Evolutionary conservation across 2,113 vertebrate species (phyloP).

Genomic region (Gasterosteus nipponicus): DNA sequence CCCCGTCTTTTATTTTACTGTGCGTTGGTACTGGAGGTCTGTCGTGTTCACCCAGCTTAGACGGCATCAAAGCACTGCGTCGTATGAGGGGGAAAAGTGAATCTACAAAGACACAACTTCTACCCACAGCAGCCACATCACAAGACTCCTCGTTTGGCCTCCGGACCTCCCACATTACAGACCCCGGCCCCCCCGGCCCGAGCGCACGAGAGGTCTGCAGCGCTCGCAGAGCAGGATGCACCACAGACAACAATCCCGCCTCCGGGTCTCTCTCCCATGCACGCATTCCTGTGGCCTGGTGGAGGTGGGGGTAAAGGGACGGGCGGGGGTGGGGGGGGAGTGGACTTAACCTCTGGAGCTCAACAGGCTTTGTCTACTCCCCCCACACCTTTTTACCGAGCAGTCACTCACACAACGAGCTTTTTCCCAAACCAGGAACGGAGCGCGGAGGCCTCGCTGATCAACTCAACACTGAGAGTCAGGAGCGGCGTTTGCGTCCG

Average conservation of each 20-base stretch:
- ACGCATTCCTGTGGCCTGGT: slow-evolving; percentile 77
- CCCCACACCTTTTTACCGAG: slow-evolving; percentile 39
- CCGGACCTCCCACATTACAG: slow-evolving; percentile 66
- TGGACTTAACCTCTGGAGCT: slow-evolving; percentile 71
- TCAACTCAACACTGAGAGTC: slow-evolving; percentile 40
- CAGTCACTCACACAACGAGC: slow-evolving; percentile 49
- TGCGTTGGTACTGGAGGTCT: slow-evolving; percentile 1
- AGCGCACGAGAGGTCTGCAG: slow-evolving; percentile 25
- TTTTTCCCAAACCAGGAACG: slow-evolving; percentile 39
- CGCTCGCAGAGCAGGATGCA: slow-evolving; percentile 77
- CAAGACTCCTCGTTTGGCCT: slow-evolving; percentile 43
- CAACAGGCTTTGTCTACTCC: slow-evolving; percentile 69
- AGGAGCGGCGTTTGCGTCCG: slow-evolving; percentile 43
- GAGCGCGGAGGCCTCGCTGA: slow-evolving; percentile 40
- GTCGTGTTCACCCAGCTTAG: neutral
- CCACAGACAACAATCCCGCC: slow-evolving; percentile 78
- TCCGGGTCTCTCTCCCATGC: slow-evolving; percentile 57
- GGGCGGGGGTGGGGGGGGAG: neutral
- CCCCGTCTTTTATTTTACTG: neutral
- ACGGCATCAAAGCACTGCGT: slow-evolving; percentile 10
- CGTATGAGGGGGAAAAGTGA: slow-evolving; percentile 10
- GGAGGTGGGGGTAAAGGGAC: slow-evolving; percentile 5
- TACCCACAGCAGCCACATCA: slow-evolving; percentile 24
- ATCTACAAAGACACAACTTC: slow-evolving; percentile 35
- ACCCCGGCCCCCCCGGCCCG: slow-evolving; percentile 49